phyloP scores from a whole-genome alignment of 2,797 vertebrate genomes.

The Miichthys miiuy region DNA sequence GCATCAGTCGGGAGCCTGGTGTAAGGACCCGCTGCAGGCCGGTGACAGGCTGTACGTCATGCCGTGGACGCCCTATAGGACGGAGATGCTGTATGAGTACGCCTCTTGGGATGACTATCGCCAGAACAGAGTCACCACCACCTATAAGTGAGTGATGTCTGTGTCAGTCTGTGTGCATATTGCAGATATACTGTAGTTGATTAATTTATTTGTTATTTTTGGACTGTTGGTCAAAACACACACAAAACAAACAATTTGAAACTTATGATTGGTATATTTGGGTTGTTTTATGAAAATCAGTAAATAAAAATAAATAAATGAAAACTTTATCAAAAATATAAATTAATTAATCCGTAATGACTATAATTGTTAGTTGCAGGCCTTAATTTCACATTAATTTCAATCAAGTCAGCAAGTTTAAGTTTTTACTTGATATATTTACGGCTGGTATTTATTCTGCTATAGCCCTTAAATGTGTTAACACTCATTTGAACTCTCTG shows the following conservation, averaged over 20 bases:
- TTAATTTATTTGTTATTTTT: background rate
- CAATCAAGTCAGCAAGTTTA: too few species aligned
- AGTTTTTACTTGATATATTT: too few species aligned
- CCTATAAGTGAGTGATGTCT: slow-evolving; percentile 87
- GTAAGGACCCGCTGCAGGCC: slow-evolving; percentile 94
- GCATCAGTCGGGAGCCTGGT: slow-evolving; percentile 95
- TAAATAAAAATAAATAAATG: too few species aligned
- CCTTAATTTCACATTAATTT: too few species aligned
- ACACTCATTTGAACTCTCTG: too few species aligned
- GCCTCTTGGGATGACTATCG: slow-evolving; percentile 94
- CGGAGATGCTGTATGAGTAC: slow-evolving; percentile 93
- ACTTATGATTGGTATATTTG: too few species aligned
- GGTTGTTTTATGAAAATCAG: too few species aligned
- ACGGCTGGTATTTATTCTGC: too few species aligned
- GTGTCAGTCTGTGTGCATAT: background rate
- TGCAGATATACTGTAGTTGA: background rate
- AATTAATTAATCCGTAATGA: background rate
- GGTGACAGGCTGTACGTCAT: slow-evolving; percentile 95
- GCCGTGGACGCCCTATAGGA: slow-evolving; percentile 95
- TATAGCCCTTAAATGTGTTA: too few species aligned
- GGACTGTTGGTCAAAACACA: background rate
- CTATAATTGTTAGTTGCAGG: too few species aligned
- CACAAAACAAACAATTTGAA: background rate
- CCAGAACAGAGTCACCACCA: slow-evolving; percentile 90
- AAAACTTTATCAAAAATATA: background rate